These are phyloP conservation scores for Castor canadensis DNA, from an alignment of 2,113 vertebrate species.

Conservation along the genomic window DNA sequence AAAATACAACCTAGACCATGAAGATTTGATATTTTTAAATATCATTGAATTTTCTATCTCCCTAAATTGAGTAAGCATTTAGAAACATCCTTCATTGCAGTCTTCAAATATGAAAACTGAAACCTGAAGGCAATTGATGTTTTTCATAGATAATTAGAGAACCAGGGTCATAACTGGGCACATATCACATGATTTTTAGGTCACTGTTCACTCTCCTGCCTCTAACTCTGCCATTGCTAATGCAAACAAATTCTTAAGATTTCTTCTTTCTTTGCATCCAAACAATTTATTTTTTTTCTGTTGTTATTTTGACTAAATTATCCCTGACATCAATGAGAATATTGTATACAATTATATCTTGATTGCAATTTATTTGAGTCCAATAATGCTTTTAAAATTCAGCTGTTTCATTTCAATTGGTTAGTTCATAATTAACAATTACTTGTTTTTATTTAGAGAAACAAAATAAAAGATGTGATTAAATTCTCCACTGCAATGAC, in stretches of 20 bases:
- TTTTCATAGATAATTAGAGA: neutral
- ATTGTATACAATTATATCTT: slow-evolving; percentile 44
- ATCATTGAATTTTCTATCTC: neutral
- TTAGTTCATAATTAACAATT: neutral
- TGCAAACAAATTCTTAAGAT: neutral
- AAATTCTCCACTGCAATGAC: neutral
- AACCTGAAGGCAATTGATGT: neutral
- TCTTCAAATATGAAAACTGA: neutral
- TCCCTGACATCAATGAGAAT: neutral
- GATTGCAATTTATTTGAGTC: slow-evolving; percentile 27
- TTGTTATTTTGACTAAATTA: slow-evolving; percentile 23
- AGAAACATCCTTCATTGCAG: neutral
- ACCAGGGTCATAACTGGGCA: neutral
- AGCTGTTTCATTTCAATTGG: neutral
- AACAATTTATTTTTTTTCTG: neutral
- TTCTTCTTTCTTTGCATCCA: neutral
- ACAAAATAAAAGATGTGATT: neutral
- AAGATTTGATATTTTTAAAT: neutral
- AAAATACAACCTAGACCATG: neutral
- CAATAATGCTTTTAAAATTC: neutral
- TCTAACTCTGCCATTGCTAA: neutral
- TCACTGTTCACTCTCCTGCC: neutral
- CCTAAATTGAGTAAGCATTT: neutral
- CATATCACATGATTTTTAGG: neutral
- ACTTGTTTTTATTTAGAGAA: slow-evolving; percentile 32